phyloP scores from a whole-genome alignment of 2,888 invertebrate species.

The Mesopsocus fuscifrons region DNA sequence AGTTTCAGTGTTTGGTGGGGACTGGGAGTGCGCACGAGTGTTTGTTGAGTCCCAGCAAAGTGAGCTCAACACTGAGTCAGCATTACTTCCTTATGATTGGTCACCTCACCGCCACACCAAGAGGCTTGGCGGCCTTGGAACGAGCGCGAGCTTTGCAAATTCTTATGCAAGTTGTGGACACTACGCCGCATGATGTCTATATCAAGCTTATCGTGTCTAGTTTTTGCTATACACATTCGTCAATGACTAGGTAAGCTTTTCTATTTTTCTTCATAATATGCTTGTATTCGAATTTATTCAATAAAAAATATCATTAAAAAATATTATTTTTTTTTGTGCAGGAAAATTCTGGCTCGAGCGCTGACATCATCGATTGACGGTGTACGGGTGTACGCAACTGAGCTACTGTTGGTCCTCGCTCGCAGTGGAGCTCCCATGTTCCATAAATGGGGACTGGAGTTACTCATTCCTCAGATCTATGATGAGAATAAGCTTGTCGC shows the following conservation, averaged over 20 bases:
- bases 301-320: no score
- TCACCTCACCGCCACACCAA: slow-evolving; percentile 52
- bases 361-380: slow-evolving; percentile 31
- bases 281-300: no score
- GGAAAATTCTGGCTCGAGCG: slow-evolving; percentile 32
- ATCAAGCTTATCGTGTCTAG: slow-evolving; percentile 85
- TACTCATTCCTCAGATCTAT: slow-evolving; percentile 66
- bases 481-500: slow-evolving; percentile 68
- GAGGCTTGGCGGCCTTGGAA: slow-evolving; percentile 50
- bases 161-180: slow-evolving; percentile 49
- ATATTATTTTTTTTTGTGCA: slow-evolving; percentile 22
- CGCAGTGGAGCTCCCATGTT: slow-evolving; percentile 55
- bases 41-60: slow-evolving; percentile 69
- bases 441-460: slow-evolving; percentile 67
- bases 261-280: no score
- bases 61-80: slow-evolving; percentile 78
- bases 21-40: slow-evolving; percentile 68
- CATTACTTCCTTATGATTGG: slow-evolving; percentile 90
- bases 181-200: slow-evolving; percentile 77
- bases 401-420: slow-evolving; percentile 72
- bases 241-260: slow-evolving; percentile 42
- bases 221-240: slow-evolving; percentile 66
- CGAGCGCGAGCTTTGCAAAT: slow-evolving; percentile 30
- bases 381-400: slow-evolving; percentile 69
- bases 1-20: slow-evolving; percentile 50